Conservation (phyloP, 2,113 vertebrate genomes). For the Mastomys coucha region DNA sequence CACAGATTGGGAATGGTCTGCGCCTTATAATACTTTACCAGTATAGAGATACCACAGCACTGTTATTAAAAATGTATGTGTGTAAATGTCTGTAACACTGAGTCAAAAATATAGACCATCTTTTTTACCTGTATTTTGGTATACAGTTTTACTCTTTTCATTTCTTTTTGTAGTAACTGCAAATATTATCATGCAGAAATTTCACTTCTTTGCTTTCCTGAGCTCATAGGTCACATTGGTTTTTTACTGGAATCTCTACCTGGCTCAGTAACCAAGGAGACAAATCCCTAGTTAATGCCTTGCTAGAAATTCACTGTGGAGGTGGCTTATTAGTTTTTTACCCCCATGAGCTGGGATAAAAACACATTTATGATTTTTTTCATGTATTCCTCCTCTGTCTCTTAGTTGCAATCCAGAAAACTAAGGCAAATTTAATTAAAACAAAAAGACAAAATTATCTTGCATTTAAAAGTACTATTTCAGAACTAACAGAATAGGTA, state of each 20-base stretch:
- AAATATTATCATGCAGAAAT: conserved; percentile 70
- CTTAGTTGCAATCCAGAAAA: conserved; percentile 54
- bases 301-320: conserved; percentile 81
- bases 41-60: background rate
- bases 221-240: conserved; percentile 71
- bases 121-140: conserved; percentile 41
- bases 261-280: conserved; percentile 85
- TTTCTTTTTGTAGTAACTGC: conserved; percentile 68
- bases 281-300: conserved; percentile 84
- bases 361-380: conserved; percentile 68
- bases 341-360: conserved; percentile 73
- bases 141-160: conserved; percentile 43
- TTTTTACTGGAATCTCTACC: conserved; percentile 76
- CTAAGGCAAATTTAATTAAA: conserved; percentile 74
- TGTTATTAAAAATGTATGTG: background rate
- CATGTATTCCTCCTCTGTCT: conserved; percentile 66
- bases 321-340: conserved; percentile 82
- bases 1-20: background rate
- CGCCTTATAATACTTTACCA: conserved; percentile 38
- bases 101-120: conserved; percentile 20
- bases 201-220: conserved; percentile 72
- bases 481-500: background rate
- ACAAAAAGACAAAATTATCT: conserved; percentile 67
- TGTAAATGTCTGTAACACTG: conserved; percentile 25
- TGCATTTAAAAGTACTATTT: conserved; percentile 37